These are phyloP conservation scores for Heterotilapia buettikoferi DNA, from an alignment of 2,113 vertebrate genomes.

Conservation along the genomic window DNA sequence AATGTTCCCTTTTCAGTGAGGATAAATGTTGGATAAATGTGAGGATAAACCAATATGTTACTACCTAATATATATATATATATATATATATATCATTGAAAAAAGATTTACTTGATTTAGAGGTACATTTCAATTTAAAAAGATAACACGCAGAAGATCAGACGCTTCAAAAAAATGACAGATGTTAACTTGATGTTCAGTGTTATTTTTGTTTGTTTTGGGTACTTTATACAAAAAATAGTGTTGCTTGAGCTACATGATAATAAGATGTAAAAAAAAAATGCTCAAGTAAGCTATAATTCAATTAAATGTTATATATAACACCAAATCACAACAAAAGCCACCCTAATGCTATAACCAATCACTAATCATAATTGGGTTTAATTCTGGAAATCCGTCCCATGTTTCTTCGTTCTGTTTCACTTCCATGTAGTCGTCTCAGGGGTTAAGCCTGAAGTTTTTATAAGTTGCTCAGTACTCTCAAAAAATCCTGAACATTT, in stretches of 20 bases:
- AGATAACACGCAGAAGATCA: neutral
- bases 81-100: neutral
- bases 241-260: neutral
- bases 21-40: neutral
- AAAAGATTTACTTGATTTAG: neutral
- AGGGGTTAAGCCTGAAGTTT: neutral
- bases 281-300: neutral
- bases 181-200: neutral
- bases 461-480: neutral
- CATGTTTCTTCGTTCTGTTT: neutral
- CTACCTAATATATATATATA: neutral
- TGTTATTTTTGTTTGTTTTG: neutral
- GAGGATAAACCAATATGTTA: neutral
- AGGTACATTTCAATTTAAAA: neutral
- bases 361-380: neutral
- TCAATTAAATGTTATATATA: neutral
- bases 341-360: neutral
- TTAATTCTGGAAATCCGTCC: neutral
- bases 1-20: neutral
- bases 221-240: neutral
- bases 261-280: rapidly evolving
- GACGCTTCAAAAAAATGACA: neutral
- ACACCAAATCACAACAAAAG: neutral
- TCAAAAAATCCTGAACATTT: neutral
- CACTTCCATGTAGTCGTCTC: neutral